Evolutionary conservation across 2,888 invertebrate genomes (phyloP).

Genomic region (Vesta saturnalis): DNA sequence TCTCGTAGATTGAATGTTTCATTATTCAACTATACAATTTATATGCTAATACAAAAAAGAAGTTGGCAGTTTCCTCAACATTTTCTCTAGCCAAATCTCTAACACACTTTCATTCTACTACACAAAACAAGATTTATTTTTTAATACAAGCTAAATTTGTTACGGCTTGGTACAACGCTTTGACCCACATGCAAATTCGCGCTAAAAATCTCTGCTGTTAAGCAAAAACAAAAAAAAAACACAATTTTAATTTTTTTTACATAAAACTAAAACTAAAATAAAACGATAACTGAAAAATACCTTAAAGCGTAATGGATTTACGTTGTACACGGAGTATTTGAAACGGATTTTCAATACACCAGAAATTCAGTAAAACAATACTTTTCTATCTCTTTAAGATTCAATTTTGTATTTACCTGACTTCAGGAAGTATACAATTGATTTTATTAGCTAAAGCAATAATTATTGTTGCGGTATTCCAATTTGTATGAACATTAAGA

Average conservation of each 20-base stretch:
- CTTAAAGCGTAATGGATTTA: conserved; percentile 21
- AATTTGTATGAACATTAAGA: not conserved
- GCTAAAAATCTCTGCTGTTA: not conserved
- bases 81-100: conserved; percentile 25
- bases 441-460: not conserved
- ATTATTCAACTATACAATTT: conserved; percentile 29
- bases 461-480: not conserved
- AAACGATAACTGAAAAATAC: not conserved
- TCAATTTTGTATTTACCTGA: too few species aligned
- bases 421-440: not conserved
- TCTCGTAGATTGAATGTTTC: conserved; percentile 18
- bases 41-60: conserved; percentile 37
- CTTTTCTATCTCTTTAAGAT: too few species aligned
- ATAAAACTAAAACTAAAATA: not conserved
- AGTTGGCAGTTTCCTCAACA: conserved; percentile 26
- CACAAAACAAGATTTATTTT: conserved; percentile 25
- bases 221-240: not conserved
- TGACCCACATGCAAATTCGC: not conserved
- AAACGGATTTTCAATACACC: conserved; percentile 18
- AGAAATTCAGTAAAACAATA: not conserved
- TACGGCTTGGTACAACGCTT: not conserved
- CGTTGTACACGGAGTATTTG: conserved; percentile 11
- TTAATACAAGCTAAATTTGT: conserved; percentile 27
- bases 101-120: conserved; percentile 29
- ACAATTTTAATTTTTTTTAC: not conserved